Conservation (phyloP, 2,113 vertebrate species). For the Pristiophorus japonicus region DNA sequence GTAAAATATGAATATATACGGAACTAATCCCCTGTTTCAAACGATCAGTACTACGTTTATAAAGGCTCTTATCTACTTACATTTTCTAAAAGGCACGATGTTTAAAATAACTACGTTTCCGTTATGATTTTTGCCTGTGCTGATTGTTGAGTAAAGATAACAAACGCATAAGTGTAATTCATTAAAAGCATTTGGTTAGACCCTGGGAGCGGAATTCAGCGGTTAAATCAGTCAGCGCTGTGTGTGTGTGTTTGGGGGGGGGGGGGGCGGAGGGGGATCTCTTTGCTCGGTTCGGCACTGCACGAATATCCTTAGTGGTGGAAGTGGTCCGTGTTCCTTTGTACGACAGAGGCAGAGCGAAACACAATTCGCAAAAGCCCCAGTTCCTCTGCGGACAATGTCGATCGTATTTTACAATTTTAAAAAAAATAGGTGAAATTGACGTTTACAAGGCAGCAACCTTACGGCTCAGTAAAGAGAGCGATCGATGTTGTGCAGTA, state of each 20-base stretch:
- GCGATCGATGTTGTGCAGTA: background rate
- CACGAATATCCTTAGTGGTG: conserved; percentile 4
- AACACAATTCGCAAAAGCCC: background rate
- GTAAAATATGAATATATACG: background rate
- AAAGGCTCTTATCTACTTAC: background rate
- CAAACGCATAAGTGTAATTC: background rate
- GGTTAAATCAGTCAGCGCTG: background rate
- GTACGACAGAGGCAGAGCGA: background rate
- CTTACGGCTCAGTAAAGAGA: background rate
- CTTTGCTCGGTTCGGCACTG: background rate
- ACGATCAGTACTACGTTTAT: too few relatives aligned
- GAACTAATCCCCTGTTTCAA: background rate
- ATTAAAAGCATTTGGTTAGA: conserved; percentile 8
- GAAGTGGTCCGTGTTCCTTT: background rate
- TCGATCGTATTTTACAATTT: background rate
- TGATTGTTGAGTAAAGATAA: background rate
- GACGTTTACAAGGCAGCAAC: background rate
- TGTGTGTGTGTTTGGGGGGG: too few relatives aligned
- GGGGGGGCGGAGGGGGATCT: background rate
- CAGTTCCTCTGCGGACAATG: background rate
- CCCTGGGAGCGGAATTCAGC: background rate
- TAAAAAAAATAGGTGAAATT: background rate
- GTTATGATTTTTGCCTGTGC: background rate
- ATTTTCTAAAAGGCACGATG: background rate
- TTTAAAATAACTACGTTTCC: background rate